These are phyloP conservation scores for Zoanthus gigantus DNA, from an alignment of 92 coral and sea anemone genomes.

Conservation along the genomic window DNA sequence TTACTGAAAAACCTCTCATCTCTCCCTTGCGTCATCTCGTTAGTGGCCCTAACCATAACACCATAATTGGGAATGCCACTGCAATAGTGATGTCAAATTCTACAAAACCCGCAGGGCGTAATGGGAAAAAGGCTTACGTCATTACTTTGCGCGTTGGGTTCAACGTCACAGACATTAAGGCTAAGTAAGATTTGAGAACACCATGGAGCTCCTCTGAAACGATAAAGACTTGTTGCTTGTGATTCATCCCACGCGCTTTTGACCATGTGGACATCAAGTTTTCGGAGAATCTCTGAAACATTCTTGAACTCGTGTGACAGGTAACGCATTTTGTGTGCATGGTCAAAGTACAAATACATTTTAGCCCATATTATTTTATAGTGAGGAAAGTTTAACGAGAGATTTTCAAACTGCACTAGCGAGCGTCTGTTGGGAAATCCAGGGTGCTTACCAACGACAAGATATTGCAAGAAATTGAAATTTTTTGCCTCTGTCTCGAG, in stretches of 20 bases:
- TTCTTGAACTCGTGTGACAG: slow-evolving; percentile 35
- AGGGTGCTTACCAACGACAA: slow-evolving; percentile 57
- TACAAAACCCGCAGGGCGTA: slow-evolving; percentile 44
- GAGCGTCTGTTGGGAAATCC: slow-evolving; percentile 59
- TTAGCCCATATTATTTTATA: slow-evolving; percentile 38
- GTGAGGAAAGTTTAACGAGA: slow-evolving; percentile 6
- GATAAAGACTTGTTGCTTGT: slow-evolving; percentile 58
- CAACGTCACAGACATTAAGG: slow-evolving; percentile 62
- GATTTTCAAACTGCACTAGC: slow-evolving; percentile 46
- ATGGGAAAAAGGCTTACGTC: slow-evolving; percentile 13
- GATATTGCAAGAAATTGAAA: slow-evolving; percentile 45
- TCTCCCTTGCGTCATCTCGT: slow-evolving; percentile 17
- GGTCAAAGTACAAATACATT: slow-evolving; percentile 53
- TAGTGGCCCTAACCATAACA: slow-evolving; percentile 38
- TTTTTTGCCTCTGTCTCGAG: slow-evolving; percentile 35
- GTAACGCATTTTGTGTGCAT: slow-evolving; percentile 59
- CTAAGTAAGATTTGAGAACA: slow-evolving; percentile 41
- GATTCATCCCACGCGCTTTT: slow-evolving; percentile 53
- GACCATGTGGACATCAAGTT: slow-evolving; percentile 55
- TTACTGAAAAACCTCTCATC: slow-evolving; percentile 42
- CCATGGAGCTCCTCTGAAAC: slow-evolving; percentile 39
- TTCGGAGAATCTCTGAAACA: slow-evolving; percentile 46
- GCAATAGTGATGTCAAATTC: slow-evolving; percentile 39
- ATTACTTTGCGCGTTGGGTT: slow-evolving; percentile 8
- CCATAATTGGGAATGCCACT: slow-evolving; percentile 37